A percentile compares a stretch with the other conserved stretches of the same genome.
phyloP scores from a whole-genome alignment of 2,888 invertebrate genomes.

The Cheilosia scutellata region DNA sequence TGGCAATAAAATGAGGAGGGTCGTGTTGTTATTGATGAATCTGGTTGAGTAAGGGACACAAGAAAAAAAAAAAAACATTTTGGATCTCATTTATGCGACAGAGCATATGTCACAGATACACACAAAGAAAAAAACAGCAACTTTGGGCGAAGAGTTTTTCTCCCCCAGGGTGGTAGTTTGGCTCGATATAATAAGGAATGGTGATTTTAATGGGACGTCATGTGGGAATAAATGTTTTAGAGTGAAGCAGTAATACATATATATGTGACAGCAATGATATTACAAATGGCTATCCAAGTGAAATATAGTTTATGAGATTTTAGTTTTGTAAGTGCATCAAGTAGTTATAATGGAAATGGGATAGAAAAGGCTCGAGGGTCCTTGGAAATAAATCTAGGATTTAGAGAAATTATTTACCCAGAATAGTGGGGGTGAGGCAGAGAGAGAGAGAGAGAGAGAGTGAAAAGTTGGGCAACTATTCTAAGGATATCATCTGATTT shows the following conservation, averaged over 20 bases:
- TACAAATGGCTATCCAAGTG: constrained; percentile 54
- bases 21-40: constrained; percentile 39
- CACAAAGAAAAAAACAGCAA: not conserved
- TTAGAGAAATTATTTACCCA: not conserved
- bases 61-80: constrained; percentile 16
- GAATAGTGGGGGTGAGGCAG: too few relatives aligned
- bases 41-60: not conserved
- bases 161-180: constrained; percentile 15
- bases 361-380: not conserved
- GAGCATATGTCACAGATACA: constrained; percentile 59
- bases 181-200: not conserved
- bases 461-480: too few relatives aligned
- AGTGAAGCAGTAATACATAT: constrained; percentile 39
- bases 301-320: constrained; percentile 44
- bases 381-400: constrained; percentile 4
- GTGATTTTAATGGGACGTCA: constrained; percentile 66
- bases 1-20: constrained; percentile 52
- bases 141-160: not conserved
- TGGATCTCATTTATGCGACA: constrained; percentile 64
- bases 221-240: constrained; percentile 60
- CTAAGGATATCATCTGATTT: too few relatives aligned
- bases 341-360: constrained; percentile 30
- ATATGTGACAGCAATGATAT: constrained; percentile 50
- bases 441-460: too few relatives aligned
- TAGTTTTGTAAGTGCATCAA: constrained; percentile 38